Percentiles rank a stretch among this genome's conserved stretches.
phyloP scores from a whole-genome alignment of 2,888 invertebrate genomes.

The Ochlodes sylvanus region DNA sequence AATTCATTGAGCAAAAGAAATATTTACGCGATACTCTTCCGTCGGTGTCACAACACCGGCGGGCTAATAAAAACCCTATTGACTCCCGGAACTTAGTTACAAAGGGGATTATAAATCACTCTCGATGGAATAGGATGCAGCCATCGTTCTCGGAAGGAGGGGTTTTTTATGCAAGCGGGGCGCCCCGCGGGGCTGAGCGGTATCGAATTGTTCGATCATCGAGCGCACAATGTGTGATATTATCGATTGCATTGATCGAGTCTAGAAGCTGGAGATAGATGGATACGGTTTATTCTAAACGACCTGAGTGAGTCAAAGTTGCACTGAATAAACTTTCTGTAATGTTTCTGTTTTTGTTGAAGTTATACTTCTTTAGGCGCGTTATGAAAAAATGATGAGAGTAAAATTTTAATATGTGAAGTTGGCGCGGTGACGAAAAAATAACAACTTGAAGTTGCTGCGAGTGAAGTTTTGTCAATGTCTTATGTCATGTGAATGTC shows the following conservation, averaged over 20 bases:
- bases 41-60: conserved; percentile 48
- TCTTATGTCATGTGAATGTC: too few relatives aligned
- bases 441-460: too few relatives aligned
- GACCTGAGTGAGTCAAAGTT: too few relatives aligned
- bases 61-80: conserved; percentile 66
- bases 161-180: conserved; percentile 38
- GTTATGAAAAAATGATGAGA: too few relatives aligned
- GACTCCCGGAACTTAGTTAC: conserved; percentile 70
- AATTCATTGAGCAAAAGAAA: conserved; percentile 34
- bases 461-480: too few relatives aligned
- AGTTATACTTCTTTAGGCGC: too few relatives aligned
- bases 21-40: conserved; percentile 44
- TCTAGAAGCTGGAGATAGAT: conserved; percentile 23
- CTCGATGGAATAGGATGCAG: conserved; percentile 45
- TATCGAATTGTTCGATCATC: conserved; percentile 39
- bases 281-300: background rate
- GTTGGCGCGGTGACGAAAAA: too few relatives aligned
- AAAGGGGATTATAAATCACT: conserved; percentile 70
- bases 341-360: too few relatives aligned
- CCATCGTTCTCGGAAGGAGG: conserved; percentile 42
- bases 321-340: too few relatives aligned
- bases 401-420: too few relatives aligned
- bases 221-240: conserved; percentile 45
- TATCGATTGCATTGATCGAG: conserved; percentile 44
- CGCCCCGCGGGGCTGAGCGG: conserved; percentile 37